Evolutionary conservation across 2,888 invertebrate species (phyloP), one percentile per base, ranked within the genome.

Genomic region (Lypha dubia): DNA sequence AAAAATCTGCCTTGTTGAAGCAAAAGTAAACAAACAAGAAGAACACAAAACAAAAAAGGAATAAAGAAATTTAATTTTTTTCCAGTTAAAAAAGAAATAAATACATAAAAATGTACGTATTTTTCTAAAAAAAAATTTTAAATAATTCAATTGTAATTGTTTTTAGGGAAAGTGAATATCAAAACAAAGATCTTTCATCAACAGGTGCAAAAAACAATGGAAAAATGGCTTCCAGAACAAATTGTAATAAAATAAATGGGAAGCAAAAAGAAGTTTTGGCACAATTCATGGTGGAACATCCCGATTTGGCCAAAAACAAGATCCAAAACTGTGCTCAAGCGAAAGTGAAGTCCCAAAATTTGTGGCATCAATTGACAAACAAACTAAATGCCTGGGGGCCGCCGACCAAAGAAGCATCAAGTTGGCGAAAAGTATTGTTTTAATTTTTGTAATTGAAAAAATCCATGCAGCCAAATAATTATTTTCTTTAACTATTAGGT

Each of bases 341-440:
- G 9, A 79, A 62, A 70, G 9, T 63, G 4, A 79, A 35, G 24
- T 62, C 41, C 22, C 60, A 62, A 62, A 70, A 44, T 51, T 62
- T 77, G 51, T 79, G 77, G 77, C 41, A 44, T 15, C 51, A 76
- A 76, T 49, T 76, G 49, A 70, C 68, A 71, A 65, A 11, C 24
- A 79, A 71, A 71, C 35, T 53, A 63, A 79, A 70, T 79, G 51
- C 70, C 11, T 79, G 70, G 70, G 62, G 53, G 51, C 38, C 77
- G 51, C 77, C 77, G 51, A 20, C 62, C 5, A 77, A 62, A 49
- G 62, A 77, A 8, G 35, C 70, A 11, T 44, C 70, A 70, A 70
- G 41, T 79, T 79, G 63, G 70, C 51, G 70, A 11, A 70, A 79
- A 53, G 68, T 77, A 77, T n/a, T n/a, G n/a, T n/a, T n/a, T n/a